Evolutionary conservation across 2,888 invertebrate genomes (phyloP).

Genomic region (Sialis fuliginosa): DNA sequence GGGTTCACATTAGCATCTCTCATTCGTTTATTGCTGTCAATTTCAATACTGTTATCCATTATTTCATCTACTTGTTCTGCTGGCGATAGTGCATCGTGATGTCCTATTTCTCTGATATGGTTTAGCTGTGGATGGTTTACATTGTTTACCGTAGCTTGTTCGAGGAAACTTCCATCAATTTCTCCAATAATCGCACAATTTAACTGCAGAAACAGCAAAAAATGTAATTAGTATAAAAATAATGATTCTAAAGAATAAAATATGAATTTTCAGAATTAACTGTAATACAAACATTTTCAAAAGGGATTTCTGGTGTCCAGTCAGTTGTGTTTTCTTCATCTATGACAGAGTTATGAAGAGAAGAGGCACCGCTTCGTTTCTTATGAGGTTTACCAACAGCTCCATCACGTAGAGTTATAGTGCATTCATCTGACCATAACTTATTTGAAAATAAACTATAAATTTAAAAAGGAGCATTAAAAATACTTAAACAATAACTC

Average conservation of each 20-base stretch:
- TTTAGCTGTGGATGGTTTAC: too few relatives aligned
- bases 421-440: slow-evolving; percentile 22
- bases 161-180: too few relatives aligned
- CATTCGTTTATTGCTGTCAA: slow-evolving; percentile 78
- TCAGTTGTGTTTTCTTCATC: slow-evolving; percentile 68
- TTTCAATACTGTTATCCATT: slow-evolving; percentile 73
- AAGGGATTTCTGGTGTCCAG: slow-evolving; percentile 86
- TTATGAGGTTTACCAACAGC: slow-evolving; percentile 12
- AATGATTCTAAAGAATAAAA: too few relatives aligned
- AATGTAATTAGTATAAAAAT: too few relatives aligned
- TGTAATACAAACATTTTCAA: slow-evolving; percentile 44
- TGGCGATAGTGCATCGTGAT: slow-evolving; percentile 4
- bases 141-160: too few relatives aligned
- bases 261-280: too few relatives aligned
- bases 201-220: too few relatives aligned
- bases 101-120: not conserved
- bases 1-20: slow-evolving; percentile 69
- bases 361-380: slow-evolving; percentile 25
- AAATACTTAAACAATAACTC: too few relatives aligned
- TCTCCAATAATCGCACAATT: too few relatives aligned
- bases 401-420: slow-evolving; percentile 2
- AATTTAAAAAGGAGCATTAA: slow-evolving; percentile 6
- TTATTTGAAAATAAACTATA: slow-evolving; percentile 25
- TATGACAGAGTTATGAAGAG: slow-evolving; percentile 26
- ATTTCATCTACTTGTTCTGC: slow-evolving; percentile 52